These are phyloP conservation scores for Nephrocerus scutellatus DNA, from an alignment of 2,888 invertebrate genomes.

Conservation along the genomic window DNA sequence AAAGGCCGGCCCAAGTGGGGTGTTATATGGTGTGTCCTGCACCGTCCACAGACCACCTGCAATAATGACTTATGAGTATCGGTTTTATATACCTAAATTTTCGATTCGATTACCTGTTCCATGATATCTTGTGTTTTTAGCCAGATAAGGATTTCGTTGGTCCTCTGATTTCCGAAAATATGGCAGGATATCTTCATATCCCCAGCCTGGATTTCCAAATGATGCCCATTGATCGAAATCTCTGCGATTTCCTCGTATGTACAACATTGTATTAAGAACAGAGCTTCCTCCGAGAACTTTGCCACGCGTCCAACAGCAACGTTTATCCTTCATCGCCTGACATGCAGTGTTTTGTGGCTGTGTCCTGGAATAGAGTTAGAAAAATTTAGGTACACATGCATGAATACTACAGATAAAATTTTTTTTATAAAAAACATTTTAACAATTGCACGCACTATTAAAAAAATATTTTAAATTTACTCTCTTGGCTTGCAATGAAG, in stretches of 20 bases:
- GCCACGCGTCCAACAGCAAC: conserved; percentile 85
- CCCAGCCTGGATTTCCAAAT: conserved; percentile 83
- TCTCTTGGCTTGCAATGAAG: neutral
- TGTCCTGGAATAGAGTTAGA: conserved; percentile 55
- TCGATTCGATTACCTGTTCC: conserved; percentile 53
- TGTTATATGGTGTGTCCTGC: conserved; percentile 49
- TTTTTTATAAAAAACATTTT: neutral
- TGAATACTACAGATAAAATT: too few relatives aligned
- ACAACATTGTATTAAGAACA: conserved; percentile 85
- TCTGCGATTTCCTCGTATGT: conserved; percentile 77
- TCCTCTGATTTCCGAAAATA: conserved; percentile 85
- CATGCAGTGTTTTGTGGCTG: conserved; percentile 78
- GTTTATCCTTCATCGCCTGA: conserved; percentile 75
- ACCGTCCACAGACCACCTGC: conserved; percentile 47
- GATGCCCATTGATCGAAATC: conserved; percentile 85
- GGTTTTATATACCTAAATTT: conserved; percentile 4
- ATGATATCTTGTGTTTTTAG: conserved; percentile 65
- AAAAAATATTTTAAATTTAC: conserved; percentile 2
- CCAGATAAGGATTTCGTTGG: conserved; percentile 81
- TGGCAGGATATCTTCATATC: conserved; percentile 69
- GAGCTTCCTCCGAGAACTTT: conserved; percentile 83
- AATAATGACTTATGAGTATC: conserved; percentile 1
- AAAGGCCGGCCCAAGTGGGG: conserved; percentile 77
- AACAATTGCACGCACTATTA: too few relatives aligned
- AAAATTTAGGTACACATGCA: too few relatives aligned